Evolutionary conservation across 2,113 vertebrate genomes (phyloP).

Genomic region (Capricornis sumatraensis): DNA sequence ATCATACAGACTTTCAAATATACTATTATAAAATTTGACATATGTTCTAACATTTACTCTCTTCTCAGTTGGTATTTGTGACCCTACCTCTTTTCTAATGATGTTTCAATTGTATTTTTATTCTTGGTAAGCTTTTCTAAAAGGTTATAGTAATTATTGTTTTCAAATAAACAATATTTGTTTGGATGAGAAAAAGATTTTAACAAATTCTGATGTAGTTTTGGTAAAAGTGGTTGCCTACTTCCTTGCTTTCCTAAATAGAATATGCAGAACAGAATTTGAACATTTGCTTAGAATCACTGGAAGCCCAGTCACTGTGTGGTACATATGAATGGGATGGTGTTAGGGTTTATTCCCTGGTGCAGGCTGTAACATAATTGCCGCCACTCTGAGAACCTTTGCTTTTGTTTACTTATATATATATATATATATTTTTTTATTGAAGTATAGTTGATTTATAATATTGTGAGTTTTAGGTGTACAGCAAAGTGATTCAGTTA

Average conservation of each 20-base stretch:
- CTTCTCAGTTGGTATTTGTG: background rate
- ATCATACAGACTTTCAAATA: background rate
- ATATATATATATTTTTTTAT: background rate
- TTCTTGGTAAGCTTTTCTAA: background rate
- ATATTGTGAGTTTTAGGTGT: background rate
- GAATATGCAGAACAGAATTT: background rate
- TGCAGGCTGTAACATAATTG: background rate
- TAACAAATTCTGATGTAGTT: background rate
- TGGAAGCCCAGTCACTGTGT: background rate
- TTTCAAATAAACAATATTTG: background rate
- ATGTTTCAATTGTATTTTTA: background rate
- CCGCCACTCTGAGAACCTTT: background rate
- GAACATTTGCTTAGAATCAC: background rate
- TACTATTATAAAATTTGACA: background rate
- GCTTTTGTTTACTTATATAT: background rate
- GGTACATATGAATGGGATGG: accelerated
- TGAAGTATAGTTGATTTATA: background rate
- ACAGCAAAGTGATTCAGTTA: background rate
- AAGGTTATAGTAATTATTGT: background rate
- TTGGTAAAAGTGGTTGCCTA: background rate
- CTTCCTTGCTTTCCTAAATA: background rate
- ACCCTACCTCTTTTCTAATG: background rate
- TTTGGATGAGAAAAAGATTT: background rate
- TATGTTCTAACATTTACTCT: background rate
- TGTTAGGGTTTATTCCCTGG: background rate